Percentiles rank a stretch among this genome's conserved stretches.
phyloP scores from a whole-genome alignment of 2,888 invertebrate genomes.

The Trichopoda pennipes region DNA sequence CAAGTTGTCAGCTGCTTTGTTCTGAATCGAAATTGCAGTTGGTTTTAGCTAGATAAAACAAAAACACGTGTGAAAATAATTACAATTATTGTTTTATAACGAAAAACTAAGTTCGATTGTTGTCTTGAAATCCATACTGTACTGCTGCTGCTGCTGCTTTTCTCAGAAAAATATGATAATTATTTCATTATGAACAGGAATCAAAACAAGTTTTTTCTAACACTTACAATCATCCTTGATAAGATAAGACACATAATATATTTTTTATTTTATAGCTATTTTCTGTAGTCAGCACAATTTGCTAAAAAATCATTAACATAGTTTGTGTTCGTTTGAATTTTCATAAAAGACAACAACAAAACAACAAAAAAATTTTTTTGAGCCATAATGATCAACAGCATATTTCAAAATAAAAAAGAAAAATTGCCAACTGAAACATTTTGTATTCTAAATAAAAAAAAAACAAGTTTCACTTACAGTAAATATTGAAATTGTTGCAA shows the following conservation, averaged over 20 bases:
- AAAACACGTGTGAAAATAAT: no score
- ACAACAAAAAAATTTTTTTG: slow-evolving; percentile 29
- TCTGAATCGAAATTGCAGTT: no score
- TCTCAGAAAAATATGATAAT: not conserved
- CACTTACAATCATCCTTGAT: no score
- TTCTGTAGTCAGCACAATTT: not conserved
- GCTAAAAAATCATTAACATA: not conserved
- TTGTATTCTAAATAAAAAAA: slow-evolving; percentile 16
- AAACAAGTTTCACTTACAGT: not conserved
- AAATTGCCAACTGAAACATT: slow-evolving; percentile 76
- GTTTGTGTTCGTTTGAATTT: not conserved
- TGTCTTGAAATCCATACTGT: no score
- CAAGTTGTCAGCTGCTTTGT: no score
- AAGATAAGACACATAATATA: no score
- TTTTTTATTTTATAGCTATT: not conserved
- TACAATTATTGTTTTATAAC: no score
- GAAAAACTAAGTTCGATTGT: no score
- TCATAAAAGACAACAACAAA: no score
- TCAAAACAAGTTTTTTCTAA: no score
- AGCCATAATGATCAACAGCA: slow-evolving; percentile 74
- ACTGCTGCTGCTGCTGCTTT: no score
- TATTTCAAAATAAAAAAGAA: slow-evolving; percentile 73
- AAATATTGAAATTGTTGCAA: not conserved
- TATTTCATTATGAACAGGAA: not conserved
- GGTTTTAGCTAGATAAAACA: no score